Conservation (phyloP, 2,797 vertebrate genomes). For the Euthynnus affinis region DNA sequence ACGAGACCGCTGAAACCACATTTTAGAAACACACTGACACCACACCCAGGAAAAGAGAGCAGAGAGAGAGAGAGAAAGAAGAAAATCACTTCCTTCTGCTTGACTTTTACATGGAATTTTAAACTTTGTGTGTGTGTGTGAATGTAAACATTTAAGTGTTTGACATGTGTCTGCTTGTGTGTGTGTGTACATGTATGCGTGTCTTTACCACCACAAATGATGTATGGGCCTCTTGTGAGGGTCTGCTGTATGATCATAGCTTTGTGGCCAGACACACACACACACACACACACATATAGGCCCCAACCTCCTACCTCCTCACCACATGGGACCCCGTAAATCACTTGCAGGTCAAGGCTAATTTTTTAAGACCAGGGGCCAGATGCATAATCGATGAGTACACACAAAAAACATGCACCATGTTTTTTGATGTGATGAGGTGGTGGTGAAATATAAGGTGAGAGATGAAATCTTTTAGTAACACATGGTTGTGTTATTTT, state of each 20-base stretch:
- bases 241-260: constrained; percentile 20
- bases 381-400: too few relatives aligned
- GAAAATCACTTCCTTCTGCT: constrained; percentile 28
- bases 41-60: background rate
- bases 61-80: too few relatives aligned
- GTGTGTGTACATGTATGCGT: constrained; percentile 9
- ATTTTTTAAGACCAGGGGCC: constrained; percentile 45
- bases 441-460: too few relatives aligned
- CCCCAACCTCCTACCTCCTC: constrained; percentile 39
- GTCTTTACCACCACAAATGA: constrained; percentile 16
- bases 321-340: constrained; percentile 52
- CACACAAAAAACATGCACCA: background rate
- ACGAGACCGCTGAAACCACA: constrained; percentile 17
- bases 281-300: constrained; percentile 9
- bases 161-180: background rate
- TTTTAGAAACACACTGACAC: constrained; percentile 1
- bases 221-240: constrained; percentile 23
- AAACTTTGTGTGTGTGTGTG: background rate
- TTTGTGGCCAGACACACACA: constrained; percentile 4
- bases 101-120: constrained; percentile 4
- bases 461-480: too few relatives aligned
- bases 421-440: too few relatives aligned
- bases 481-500: too few relatives aligned
- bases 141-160: background rate
- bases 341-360: constrained; percentile 58